These are phyloP conservation scores for Peribatodes rhomboidaria DNA, from an alignment of 2,888 invertebrate genomes.

Conservation along the genomic window DNA sequence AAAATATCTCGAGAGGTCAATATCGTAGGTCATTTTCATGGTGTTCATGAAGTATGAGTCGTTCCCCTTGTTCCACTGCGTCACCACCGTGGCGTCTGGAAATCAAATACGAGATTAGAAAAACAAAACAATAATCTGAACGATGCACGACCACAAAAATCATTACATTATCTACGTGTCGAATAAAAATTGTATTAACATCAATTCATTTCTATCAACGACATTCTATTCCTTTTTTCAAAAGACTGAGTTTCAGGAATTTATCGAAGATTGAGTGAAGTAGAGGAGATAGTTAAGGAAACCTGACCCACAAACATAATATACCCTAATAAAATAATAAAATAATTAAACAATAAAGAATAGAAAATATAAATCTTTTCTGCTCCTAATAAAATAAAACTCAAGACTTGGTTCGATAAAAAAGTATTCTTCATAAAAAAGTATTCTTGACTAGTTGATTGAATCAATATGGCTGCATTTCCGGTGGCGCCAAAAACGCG, in stretches of 20 bases:
- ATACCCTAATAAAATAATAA: no score
- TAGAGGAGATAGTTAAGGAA: no score
- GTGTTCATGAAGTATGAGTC: conserved; percentile 55
- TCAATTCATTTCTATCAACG: no score
- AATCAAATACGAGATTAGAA: conserved; percentile 12
- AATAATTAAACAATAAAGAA: not conserved
- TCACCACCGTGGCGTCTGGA: conserved; percentile 64
- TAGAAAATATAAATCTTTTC: not conserved
- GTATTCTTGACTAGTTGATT: conserved; percentile 15
- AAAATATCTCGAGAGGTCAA: conserved; percentile 53
- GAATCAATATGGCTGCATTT: conserved; percentile 58
- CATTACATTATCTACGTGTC: no score
- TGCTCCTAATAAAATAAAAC: not conserved
- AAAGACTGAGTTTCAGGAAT: no score
- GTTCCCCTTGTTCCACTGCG: conserved; percentile 67
- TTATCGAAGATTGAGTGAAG: no score
- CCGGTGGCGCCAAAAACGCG: conserved; percentile 66
- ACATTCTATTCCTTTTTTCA: no score
- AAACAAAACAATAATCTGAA: no score
- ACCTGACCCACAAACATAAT: no score
- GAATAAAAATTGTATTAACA: no score
- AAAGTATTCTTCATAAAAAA: not conserved
- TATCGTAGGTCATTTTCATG: conserved; percentile 36
- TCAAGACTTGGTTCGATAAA: conserved; percentile 25
- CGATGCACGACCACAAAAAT: no score